Percentiles rank a stretch among this genome's conserved stretches.
Conservation (phyloP, 2,113 vertebrate species). For the Corythornis madagascariensis region DNA sequence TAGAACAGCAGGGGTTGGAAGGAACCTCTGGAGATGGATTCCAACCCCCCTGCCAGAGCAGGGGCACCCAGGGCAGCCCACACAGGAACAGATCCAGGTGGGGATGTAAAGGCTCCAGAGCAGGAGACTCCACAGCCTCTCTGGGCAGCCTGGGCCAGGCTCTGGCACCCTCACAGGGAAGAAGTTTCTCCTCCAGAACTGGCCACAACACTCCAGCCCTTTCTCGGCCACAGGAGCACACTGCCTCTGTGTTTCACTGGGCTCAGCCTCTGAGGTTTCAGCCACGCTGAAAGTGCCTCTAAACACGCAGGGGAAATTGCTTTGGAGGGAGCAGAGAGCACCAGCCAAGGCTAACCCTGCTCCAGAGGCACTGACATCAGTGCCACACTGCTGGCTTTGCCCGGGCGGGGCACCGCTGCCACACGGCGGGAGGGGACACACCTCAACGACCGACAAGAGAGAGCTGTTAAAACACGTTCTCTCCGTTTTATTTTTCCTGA, state of each 20-base stretch:
- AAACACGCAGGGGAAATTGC: not conserved
- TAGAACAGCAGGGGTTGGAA: too few species aligned
- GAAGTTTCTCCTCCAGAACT: too few species aligned
- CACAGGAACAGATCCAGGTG: too few species aligned
- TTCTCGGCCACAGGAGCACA: too few species aligned
- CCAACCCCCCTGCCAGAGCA: too few species aligned
- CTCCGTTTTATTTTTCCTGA: slow-evolving; percentile 58
- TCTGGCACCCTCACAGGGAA: too few species aligned
- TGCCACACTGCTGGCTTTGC: not conserved
- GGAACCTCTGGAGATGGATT: too few species aligned
- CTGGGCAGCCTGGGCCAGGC: too few species aligned
- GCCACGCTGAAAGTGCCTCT: not conserved
- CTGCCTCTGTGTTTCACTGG: not conserved
- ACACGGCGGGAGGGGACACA: not conserved
- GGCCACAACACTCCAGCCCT: too few species aligned
- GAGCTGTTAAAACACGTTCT: slow-evolving; percentile 23
- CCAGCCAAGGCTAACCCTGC: not conserved
- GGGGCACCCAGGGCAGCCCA: too few species aligned
- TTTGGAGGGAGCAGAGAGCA: not conserved
- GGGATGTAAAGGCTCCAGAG: too few species aligned
- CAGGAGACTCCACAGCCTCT: too few species aligned
- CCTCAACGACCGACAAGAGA: slow-evolving; percentile 13
- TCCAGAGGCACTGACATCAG: not conserved
- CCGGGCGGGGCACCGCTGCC: fast-evolving
- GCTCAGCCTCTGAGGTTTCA: not conserved